Conservation (phyloP, 2,113 vertebrate species). For the Ancistrus triradiatus region DNA sequence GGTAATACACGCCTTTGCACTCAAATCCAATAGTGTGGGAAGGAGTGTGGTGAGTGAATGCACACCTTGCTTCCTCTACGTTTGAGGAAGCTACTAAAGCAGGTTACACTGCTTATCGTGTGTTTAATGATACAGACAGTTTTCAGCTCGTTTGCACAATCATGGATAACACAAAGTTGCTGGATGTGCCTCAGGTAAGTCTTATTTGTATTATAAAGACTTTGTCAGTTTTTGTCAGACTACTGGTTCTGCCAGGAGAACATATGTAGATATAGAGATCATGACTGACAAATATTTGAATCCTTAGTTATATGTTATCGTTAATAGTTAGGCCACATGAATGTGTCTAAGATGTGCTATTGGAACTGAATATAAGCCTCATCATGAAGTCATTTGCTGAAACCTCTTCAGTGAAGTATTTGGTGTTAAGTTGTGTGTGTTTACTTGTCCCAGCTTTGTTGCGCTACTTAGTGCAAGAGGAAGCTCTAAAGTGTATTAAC, state of each 20-base stretch:
- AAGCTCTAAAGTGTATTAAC: not conserved
- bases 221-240: too few species aligned
- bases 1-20: not conserved
- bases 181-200: conserved; percentile 40
- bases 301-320: too few species aligned
- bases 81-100: not conserved
- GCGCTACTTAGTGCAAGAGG: not conserved
- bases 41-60: not conserved
- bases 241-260: too few species aligned
- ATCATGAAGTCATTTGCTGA: too few species aligned
- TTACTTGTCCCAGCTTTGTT: not conserved
- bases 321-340: too few species aligned
- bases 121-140: not conserved
- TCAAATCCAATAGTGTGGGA: not conserved
- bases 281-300: too few species aligned
- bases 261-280: too few species aligned
- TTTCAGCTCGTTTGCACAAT: not conserved
- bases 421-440: too few species aligned
- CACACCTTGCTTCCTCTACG: conserved; percentile 1
- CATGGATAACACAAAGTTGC: conserved; percentile 19
- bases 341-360: too few species aligned
- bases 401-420: too few species aligned
- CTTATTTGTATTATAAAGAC: not conserved
- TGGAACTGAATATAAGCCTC: too few species aligned
- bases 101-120: not conserved